These are phyloP conservation scores for Papio anubis DNA, from an alignment of 2,113 vertebrate genomes.

Conservation along the genomic window DNA sequence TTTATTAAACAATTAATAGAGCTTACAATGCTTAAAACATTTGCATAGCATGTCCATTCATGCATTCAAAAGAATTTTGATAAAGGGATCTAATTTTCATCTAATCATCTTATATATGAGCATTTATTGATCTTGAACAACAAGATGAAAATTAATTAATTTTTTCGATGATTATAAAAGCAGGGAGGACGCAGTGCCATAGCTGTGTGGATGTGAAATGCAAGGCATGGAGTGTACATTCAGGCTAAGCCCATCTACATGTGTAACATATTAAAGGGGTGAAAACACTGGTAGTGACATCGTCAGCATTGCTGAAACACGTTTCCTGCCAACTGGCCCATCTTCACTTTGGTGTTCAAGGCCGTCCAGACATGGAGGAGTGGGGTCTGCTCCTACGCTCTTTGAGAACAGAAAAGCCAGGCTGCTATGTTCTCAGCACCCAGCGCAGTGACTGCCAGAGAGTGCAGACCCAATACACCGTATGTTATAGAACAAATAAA, in stretches of 20 bases:
- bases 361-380: neutral
- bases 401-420: neutral
- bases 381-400: neutral
- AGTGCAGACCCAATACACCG: accelerated
- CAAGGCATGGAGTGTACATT: accelerated
- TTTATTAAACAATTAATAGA: neutral
- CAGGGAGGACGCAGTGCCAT: too few relatives aligned
- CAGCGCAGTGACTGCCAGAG: neutral
- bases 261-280: neutral
- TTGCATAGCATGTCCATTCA: neutral
- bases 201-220: neutral
- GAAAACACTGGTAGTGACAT: neutral
- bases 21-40: neutral
- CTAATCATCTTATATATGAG: neutral
- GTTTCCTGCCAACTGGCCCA: accelerated
- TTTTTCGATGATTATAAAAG: neutral
- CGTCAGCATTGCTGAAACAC: accelerated
- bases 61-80: neutral
- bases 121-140: neutral
- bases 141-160: neutral
- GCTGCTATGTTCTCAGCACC: neutral
- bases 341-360: accelerated
- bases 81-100: neutral
- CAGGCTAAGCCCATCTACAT: neutral
- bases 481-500: neutral